Conservation (phyloP, 64 coral and sea anemone genomes). For the Actinia tenebrosa region DNA sequence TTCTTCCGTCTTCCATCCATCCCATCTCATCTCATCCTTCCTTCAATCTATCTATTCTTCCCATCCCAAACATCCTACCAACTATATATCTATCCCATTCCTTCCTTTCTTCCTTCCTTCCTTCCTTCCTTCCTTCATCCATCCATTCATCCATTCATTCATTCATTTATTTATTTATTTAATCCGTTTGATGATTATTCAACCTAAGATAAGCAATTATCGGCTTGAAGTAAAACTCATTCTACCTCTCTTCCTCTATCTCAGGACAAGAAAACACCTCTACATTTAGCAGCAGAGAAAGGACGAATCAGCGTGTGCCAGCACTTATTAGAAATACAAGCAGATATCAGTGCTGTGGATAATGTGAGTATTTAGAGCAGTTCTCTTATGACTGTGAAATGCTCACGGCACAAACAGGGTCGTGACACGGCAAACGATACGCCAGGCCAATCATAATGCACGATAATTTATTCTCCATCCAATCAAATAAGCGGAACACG, state of each 20-base stretch:
- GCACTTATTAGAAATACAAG: constrained; percentile 79
- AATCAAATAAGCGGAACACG: no score
- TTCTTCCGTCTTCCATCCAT: no score
- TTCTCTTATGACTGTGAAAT: no score
- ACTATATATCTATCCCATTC: background rate
- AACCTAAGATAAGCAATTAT: no score
- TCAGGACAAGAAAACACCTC: constrained; percentile 94
- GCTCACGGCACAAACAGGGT: no score
- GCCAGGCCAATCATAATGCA: no score
- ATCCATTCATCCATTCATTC: no score
- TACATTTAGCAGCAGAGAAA: constrained; percentile 86
- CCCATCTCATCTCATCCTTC: background rate
- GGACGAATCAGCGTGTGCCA: constrained; percentile 85
- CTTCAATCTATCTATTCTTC: background rate
- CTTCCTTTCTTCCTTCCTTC: background rate
- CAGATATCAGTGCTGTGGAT: constrained; percentile 78
- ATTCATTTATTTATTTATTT: no score
- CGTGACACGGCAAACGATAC: no score
- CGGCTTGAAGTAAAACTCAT: background rate
- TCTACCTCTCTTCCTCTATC: background rate
- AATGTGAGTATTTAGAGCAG: constrained; percentile 47
- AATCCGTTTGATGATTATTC: no score
- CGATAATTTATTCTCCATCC: no score
- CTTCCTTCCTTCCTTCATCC: no score
- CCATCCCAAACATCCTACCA: background rate